Evolutionary conservation across 2,797 vertebrate genomes (phyloP), one percentile per base, ranked within the genome.

Genomic region (Halcyon leucocephala): DNA sequence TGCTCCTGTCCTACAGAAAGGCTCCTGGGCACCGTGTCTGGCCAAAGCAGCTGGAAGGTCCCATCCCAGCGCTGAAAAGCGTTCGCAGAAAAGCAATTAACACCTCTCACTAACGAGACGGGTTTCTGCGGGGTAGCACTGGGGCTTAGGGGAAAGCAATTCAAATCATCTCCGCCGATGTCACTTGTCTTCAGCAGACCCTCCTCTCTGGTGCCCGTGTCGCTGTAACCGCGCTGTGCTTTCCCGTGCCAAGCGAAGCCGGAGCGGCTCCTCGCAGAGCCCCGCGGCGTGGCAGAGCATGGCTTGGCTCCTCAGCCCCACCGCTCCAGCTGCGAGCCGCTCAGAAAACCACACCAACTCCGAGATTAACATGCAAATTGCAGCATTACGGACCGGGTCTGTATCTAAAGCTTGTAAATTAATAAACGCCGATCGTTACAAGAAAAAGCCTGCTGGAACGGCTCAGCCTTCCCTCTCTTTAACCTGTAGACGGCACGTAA

Each of bases 401-500:
- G 41, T 8, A 14, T 8, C 64, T 55, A 66, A 74, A 83, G 65
- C 95, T 48, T 35, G 86, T 35, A n/a, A 89, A 93, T 93, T 42
- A 77, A 77, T 82, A 67, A 71, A 42, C 39, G 54, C 2, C 4
- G 51, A 14, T 86, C 25, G 33, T 73, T 67, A 67, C 20, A 52
- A 66, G 42, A 26, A 49, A 49, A 24, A 44, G 18, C 37, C 54
- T 65, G 65, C 85, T 60, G 83, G 52, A 94, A 51, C 2, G 22
- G 82, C 71, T 28, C 29, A 39, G 58, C 29, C 1, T 41, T 64
- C 39, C 77, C 77, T 58, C 83, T 39, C 81, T 94, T 89, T 84
- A 67, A 83, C 95, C 93, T 93, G 96, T 60, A 64, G 78, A 35
- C 26, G 14, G 57, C 79, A 60, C 24, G 21, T 49, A 76, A 80